Evolutionary conservation across 2,888 invertebrate species (phyloP), one percentile per base, ranked within the genome.

Genomic region (Drosophila setosimentum): DNA sequence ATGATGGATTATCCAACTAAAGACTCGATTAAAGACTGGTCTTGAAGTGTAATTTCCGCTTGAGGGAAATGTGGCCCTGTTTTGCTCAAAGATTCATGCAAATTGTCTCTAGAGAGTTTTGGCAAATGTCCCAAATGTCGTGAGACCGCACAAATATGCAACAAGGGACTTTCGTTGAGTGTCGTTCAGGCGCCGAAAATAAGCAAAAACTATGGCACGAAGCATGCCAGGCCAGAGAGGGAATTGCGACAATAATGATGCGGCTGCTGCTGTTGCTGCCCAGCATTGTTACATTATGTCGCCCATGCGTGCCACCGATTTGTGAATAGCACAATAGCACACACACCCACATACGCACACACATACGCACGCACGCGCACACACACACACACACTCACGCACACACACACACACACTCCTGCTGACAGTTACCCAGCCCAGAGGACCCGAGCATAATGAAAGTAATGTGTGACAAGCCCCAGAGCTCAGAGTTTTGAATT

Each of bases 391-490:
- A n/a, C n/a, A n/a, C n/a, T 51, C 61, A 51, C 33, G 57, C 50
- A 24, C 54, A 54, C 66, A 55, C 66, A n/a, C 37, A 58, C 53
- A 51, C 32, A 60, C 48, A 40, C 64, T 54, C 21, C 42, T 29
- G 81, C 54, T 68, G 70, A 65, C 83, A 70, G 74, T 45, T 57
- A 58, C 83, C 85, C 87, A 68, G 60, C 83, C 85, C 87, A 68
- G 64, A 80, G 72, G 88, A 84, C 66, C 69, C 72, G 63, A 74
- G 76, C 74, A 88, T 83, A 86, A 90, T 83, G 87, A 82, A 88
- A 83, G 85, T 88, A 82, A 90, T 91, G 86, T 90, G 91, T 86
- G 83, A 83, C 91, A 89, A 86, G 90, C 83, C 90, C 91, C 82
- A 80, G 66, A 72, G 82, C 78, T 58, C 62, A 64, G 63, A 65